A percentile compares a stretch with the other conserved stretches of the same genome.
Conservation (phyloP, 2,888 invertebrate genomes). For the Papilio demoleus region DNA sequence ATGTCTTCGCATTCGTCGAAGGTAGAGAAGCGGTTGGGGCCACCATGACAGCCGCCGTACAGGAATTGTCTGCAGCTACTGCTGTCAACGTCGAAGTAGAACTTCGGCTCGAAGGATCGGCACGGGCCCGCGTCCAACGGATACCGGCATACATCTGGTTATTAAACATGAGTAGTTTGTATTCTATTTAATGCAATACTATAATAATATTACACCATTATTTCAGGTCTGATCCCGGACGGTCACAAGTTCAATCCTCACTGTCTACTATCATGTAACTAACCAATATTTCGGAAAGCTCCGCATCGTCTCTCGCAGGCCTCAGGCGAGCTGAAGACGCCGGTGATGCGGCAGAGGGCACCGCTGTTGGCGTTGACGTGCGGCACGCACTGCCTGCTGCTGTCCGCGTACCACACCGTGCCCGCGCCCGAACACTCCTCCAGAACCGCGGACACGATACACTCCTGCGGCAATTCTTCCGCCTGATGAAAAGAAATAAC, state of each 20-base stretch:
- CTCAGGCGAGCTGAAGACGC: conserved; percentile 86
- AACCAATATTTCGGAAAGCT: conserved; percentile 87
- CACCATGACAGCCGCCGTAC: conserved; percentile 94
- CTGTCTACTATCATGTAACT: conserved; percentile 45
- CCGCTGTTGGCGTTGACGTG: conserved; percentile 69
- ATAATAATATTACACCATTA: neutral
- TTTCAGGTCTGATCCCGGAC: neutral
- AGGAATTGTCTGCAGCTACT: conserved; percentile 88
- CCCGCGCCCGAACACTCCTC: conserved; percentile 58
- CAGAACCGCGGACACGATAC: conserved; percentile 51
- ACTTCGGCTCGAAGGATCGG: conserved; percentile 84
- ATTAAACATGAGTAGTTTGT: neutral
- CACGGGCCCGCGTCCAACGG: conserved; percentile 89
- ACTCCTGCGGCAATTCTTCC: conserved; percentile 54
- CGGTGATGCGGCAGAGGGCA: conserved; percentile 82
- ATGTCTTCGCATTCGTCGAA: conserved; percentile 85
- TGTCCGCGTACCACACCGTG: conserved; percentile 63
- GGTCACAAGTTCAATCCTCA: no score
- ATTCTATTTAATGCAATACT: neutral
- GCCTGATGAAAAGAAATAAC: conserved; percentile 32
- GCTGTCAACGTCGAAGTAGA: conserved; percentile 85
- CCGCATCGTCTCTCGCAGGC: conserved; percentile 91
- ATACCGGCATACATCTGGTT: conserved; percentile 89
- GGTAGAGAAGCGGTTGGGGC: conserved; percentile 91
- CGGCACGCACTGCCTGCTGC: conserved; percentile 71